Percentiles rank a stretch among this genome's conserved stretches.
Conservation (phyloP, 2,888 invertebrate species). For the Dryococelus australis region DNA sequence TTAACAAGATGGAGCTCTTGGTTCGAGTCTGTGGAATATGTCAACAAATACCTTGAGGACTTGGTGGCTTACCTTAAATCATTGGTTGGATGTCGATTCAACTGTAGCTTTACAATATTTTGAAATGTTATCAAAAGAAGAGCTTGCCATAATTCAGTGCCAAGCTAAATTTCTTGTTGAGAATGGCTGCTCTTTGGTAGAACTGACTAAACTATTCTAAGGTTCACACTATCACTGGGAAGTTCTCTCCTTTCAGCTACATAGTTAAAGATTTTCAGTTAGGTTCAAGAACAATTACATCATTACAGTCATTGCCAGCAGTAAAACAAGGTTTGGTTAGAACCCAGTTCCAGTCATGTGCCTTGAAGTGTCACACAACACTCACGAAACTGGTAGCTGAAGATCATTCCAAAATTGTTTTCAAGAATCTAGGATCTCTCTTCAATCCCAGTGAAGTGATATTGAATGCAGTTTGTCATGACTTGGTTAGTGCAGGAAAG, state of each 20-base stretch:
- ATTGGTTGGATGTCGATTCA: background rate
- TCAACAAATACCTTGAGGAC: background rate
- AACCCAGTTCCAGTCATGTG: background rate
- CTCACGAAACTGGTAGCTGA: background rate
- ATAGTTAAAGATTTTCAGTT: background rate
- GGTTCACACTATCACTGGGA: background rate
- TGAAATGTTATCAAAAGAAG: background rate
- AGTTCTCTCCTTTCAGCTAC: background rate
- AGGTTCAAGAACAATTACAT: background rate
- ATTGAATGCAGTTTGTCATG: background rate
- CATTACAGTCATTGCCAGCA: background rate
- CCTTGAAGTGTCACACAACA: background rate
- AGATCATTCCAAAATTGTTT: background rate
- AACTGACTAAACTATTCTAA: background rate
- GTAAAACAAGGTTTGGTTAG: background rate
- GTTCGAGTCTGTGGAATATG: background rate
- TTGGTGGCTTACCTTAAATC: background rate
- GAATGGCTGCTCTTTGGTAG: background rate
- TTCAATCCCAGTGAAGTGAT: background rate
- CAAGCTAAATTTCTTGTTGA: background rate
- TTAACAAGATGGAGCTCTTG: background rate
- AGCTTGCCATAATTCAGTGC: background rate
- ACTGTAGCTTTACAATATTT: background rate
- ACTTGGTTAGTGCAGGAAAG: background rate
- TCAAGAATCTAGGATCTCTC: background rate